These are phyloP conservation scores for Plectrocnemia conspersa DNA, from an alignment of 1,140 invertebrate genomes.

Conservation along the genomic window DNA sequence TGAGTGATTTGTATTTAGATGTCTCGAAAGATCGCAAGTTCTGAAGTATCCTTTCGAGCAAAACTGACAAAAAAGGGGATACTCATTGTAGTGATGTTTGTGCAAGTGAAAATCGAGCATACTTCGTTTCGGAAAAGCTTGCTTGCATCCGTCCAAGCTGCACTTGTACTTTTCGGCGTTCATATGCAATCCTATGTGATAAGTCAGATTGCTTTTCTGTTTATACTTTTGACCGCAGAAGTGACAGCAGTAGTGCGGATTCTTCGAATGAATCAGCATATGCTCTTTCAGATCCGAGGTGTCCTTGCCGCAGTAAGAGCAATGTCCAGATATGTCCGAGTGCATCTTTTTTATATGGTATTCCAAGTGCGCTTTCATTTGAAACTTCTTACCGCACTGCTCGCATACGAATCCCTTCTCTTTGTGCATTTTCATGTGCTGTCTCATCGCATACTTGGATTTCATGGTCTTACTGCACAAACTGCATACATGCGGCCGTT, in stretches of 20 bases:
- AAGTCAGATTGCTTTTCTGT: slow-evolving; percentile 14
- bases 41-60: slow-evolving; percentile 32
- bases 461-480: slow-evolving; percentile 40
- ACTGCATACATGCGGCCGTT: slow-evolving; percentile 31
- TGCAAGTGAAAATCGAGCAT: slow-evolving; percentile 29
- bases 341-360: slow-evolving; percentile 42
- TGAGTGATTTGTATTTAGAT: slow-evolving; percentile 25
- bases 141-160: slow-evolving; percentile 12
- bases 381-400: slow-evolving; percentile 39
- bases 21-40: slow-evolving; percentile 24
- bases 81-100: slow-evolving; percentile 28
- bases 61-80: slow-evolving; percentile 21
- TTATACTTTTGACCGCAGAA: slow-evolving; percentile 20
- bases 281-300: slow-evolving; percentile 44
- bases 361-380: slow-evolving; percentile 40
- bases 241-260: slow-evolving; percentile 33
- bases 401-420: slow-evolving; percentile 40
- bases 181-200: slow-evolving; percentile 18
- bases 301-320: slow-evolving; percentile 15
- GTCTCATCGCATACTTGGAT: slow-evolving; percentile 40
- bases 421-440: slow-evolving; percentile 41
- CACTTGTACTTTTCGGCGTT: slow-evolving; percentile 29
- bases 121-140: slow-evolving; percentile 22
- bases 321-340: slow-evolving; percentile 35
- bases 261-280: slow-evolving; percentile 39